Evolutionary conservation across 2,888 invertebrate species (phyloP).

Genomic region (Sepiola atlantica): DNA sequence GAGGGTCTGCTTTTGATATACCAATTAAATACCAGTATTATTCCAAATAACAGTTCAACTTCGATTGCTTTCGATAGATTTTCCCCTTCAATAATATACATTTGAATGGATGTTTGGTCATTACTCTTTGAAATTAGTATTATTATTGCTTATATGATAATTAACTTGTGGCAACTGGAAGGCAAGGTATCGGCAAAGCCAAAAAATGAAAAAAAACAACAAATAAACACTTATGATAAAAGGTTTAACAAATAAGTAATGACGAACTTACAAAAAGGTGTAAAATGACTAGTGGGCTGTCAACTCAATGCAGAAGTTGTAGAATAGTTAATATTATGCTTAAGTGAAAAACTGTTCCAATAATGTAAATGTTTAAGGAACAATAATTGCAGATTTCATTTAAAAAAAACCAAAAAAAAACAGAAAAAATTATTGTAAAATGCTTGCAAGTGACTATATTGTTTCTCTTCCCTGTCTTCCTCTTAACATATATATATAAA

Average conservation of each 20-base stretch:
- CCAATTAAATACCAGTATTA: slow-evolving; percentile 3
- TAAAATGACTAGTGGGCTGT: not conserved
- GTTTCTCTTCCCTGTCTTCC: not conserved
- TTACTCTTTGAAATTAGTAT: slow-evolving; percentile 14
- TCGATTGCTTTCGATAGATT: not conserved
- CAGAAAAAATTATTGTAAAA: too few species aligned
- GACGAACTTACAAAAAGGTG: not conserved
- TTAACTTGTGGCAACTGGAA: slow-evolving; percentile 42
- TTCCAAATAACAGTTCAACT: not conserved
- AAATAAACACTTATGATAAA: not conserved
- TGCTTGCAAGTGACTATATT: not conserved
- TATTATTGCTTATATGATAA: slow-evolving; percentile 45
- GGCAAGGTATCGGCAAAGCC: slow-evolving; percentile 45
- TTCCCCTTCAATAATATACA: not conserved
- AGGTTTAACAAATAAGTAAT: slow-evolving; percentile 11
- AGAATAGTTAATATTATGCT: not conserved
- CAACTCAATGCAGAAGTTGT: not conserved
- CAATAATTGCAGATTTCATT: not conserved
- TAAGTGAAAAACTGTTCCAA: not conserved
- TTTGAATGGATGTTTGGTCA: not conserved
- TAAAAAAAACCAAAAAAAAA: too few species aligned
- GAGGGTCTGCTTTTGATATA: not conserved
- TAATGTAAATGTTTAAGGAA: not conserved
- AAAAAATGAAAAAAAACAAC: not conserved
- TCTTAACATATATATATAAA: not conserved